Evolutionary conservation across 1,140 invertebrate genomes (phyloP).

Genomic region (Idris sp.): DNA sequence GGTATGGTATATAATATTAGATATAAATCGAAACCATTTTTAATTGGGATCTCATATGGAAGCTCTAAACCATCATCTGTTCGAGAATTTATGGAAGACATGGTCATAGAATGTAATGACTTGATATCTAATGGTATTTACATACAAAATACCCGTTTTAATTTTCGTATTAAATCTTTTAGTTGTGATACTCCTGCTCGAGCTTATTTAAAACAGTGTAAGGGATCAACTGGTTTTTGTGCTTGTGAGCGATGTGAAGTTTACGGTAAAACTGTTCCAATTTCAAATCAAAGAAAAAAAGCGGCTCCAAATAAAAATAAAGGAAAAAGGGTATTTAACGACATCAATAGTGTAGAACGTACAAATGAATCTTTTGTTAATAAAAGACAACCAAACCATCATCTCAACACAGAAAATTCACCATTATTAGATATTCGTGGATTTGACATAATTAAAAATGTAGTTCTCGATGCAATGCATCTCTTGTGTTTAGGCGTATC

Average conservation of each 20-base stretch:
- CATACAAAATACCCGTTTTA: neutral
- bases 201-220: constrained; percentile 10
- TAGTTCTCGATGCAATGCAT: no score
- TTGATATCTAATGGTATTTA: constrained; percentile 5
- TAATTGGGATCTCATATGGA: no score
- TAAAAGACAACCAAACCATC: constrained; percentile 33
- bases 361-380: constrained; percentile 47
- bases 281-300: no score
- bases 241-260: constrained; percentile 43
- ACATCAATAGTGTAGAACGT: constrained; percentile 22
- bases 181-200: neutral
- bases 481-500: no score
- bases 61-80: constrained; percentile 1
- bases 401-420: constrained; percentile 9
- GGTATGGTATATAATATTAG: no score
- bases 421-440: constrained; percentile 25
- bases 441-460: constrained; percentile 19
- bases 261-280: no score
- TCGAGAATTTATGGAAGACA: constrained; percentile 7
- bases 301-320: no score
- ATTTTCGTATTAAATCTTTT: constrained; percentile 32
- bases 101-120: constrained; percentile 6
- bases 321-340: constrained; percentile 28
- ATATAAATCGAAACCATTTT: no score
- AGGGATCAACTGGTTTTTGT: constrained; percentile 46